These are phyloP conservation scores for Leucophora obtusa DNA, from an alignment of 2,888 invertebrate genomes.

Conservation along the genomic window DNA sequence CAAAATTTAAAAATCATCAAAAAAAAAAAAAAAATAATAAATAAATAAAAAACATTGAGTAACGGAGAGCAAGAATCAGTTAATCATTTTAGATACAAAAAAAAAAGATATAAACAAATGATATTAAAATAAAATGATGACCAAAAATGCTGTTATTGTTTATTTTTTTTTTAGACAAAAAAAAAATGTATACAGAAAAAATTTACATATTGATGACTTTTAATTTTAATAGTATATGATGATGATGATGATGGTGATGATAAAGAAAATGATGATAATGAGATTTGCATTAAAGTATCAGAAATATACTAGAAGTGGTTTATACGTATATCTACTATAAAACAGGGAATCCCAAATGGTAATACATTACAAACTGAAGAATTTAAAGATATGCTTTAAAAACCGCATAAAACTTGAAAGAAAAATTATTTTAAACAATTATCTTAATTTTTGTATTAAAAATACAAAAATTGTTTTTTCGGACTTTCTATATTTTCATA, in stretches of 20 bases:
- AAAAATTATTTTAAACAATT: no score
- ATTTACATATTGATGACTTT: conserved; percentile 39
- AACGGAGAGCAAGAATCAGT: background rate
- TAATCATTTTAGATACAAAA: background rate
- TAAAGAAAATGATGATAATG: conserved; percentile 4
- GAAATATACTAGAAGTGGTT: background rate
- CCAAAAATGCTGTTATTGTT: conserved; percentile 18
- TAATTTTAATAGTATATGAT: conserved; percentile 20
- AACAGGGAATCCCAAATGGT: background rate
- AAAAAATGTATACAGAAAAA: background rate
- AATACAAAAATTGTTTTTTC: no score
- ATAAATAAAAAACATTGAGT: background rate
- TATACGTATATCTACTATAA: background rate
- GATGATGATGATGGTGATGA: background rate
- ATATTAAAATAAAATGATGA: background rate
- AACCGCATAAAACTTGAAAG: no score
- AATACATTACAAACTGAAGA: no score
- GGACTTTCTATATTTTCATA: no score
- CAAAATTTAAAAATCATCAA: conserved; percentile 30
- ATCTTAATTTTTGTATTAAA: no score
- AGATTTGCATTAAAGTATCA: conserved; percentile 7
- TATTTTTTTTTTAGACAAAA: conserved; percentile 8
- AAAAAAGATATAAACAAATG: background rate
- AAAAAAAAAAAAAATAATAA: conserved; percentile 14
- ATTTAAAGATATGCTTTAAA: no score